Base-by-base conservation (phyloP, 1,140 invertebrate species). In the Physella acuta region DNA sequence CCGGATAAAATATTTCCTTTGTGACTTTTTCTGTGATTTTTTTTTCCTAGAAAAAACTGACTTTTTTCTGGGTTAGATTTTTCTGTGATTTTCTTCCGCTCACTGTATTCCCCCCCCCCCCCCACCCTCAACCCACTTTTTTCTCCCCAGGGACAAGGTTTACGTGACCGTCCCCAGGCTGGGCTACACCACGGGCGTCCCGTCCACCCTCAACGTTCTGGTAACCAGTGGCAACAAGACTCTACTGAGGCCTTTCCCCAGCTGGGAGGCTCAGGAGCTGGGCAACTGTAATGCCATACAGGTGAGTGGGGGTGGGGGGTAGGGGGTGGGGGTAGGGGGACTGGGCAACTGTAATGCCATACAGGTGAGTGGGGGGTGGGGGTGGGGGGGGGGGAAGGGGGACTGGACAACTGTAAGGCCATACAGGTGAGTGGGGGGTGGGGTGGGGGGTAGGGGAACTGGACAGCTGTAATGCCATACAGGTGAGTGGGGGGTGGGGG, bases 211-310 rank as follows among this genome's bases (percentile, higher is more conserved):
- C 59, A 61, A 61, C 59, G 24, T 24, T 24, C 16, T 61, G 8
- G 37, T 61, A 33, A 31, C n/a, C 17, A 61, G 37, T 26, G 59
- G 36, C n/a, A 28, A 39, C 36, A 37, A 2, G 24, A 24, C 59
- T 5, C 34, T 61, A 26, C 59, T 61, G 20, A 14, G 36, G 16
- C 59, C 59, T 8, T 61, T 61, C n/a, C 59, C 59, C 16, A 30
- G 28, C 36, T 61, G 59, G 59, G 36, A 20, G 37, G 26, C 34
- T 1, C 59, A 61, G 59, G 59, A 61, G 36, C 36, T 61, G 16
- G 59, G 59, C 36, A 61, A 61, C 59, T 61, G 59, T 44, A 61
- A 34, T 28, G 59, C 59, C 36, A 20, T 61, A 1, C 59, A 61
- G 59, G 59, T 61, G 4, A 61, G 59, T 44, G 8, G 39, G 20